phyloP scores from a whole-genome alignment of 2,888 invertebrate genomes.

The Blastobasis adustella region DNA sequence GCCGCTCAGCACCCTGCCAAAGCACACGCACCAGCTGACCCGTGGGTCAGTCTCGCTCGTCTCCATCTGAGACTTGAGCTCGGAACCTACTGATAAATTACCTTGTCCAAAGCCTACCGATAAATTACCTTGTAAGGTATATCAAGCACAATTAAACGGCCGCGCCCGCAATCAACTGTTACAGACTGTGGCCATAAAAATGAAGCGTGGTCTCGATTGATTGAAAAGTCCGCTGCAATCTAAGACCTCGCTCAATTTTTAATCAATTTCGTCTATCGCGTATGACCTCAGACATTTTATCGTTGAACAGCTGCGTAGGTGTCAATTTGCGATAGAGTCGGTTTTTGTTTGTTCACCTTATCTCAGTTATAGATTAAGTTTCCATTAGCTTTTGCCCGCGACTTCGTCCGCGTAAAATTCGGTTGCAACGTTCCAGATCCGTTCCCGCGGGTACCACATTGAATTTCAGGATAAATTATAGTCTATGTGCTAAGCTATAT shows the following conservation, averaged over 20 bases:
- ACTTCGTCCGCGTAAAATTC: no score
- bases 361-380: background rate
- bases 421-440: no score
- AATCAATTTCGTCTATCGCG: conserved; percentile 45
- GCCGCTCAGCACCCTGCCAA: no score
- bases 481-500: background rate
- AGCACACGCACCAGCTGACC: no score
- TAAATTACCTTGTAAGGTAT: no score
- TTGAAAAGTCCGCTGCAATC: conserved; percentile 63
- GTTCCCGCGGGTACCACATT: no score
- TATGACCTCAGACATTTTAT: conserved; percentile 30
- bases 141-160: conserved; percentile 40
- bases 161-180: conserved; percentile 65
- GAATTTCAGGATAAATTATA: no score
- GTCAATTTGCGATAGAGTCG: background rate
- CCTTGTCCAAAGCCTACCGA: no score
- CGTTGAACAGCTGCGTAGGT: conserved; percentile 15
- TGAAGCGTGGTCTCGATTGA: conserved; percentile 66
- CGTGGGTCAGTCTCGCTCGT: no score
- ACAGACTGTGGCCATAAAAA: conserved; percentile 62
- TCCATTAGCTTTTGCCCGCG: background rate
- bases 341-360: background rate
- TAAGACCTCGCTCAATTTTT: conserved; percentile 45
- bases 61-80: no score
- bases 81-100: no score